Conservation (phyloP, 2,113 vertebrate genomes). For the Sinosuthora webbiana region DNA sequence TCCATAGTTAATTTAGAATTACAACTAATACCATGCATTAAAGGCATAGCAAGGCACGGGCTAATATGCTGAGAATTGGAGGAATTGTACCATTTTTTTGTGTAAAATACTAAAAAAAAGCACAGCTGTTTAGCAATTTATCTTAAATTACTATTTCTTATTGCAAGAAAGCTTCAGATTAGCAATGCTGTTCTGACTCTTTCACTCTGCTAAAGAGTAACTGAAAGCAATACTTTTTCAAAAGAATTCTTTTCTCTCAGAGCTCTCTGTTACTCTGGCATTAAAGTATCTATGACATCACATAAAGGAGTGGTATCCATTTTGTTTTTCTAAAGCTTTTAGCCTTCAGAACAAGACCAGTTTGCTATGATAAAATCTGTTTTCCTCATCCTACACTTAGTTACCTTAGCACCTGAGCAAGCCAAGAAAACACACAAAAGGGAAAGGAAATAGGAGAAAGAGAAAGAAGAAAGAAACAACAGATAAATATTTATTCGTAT, state of each 20-base stretch:
- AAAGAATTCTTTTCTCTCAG: background rate
- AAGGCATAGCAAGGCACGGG: slow-evolving; percentile 24
- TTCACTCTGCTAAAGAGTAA: slow-evolving; percentile 44
- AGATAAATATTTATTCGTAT: slow-evolving; percentile 74
- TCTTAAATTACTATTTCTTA: slow-evolving; percentile 65
- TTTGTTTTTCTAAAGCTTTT: slow-evolving; percentile 53
- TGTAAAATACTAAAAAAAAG: slow-evolving; percentile 62
- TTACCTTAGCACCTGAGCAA: slow-evolving; percentile 72
- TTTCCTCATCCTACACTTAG: background rate
- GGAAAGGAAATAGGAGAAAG: background rate
- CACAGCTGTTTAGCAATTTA: slow-evolving; percentile 36
- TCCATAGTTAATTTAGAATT: slow-evolving; percentile 41
- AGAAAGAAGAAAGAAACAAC: background rate
- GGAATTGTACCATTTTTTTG: background rate
- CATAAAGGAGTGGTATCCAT: background rate
- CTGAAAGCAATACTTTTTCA: slow-evolving; percentile 23
- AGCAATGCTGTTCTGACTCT: slow-evolving; percentile 36
- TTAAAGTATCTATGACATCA: slow-evolving; percentile 7
- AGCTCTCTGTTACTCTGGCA: slow-evolving; percentile 1
- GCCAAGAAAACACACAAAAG: slow-evolving; percentile 51
- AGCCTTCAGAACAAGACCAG: slow-evolving; percentile 25
- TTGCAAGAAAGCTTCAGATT: slow-evolving; percentile 53
- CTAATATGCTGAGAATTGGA: slow-evolving; percentile 19
- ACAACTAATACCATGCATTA: slow-evolving; percentile 14
- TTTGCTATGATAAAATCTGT: background rate